These are phyloP conservation scores for Acromyrmex heyeri DNA, from an alignment of 1,140 invertebrate species.

Conservation along the genomic window DNA sequence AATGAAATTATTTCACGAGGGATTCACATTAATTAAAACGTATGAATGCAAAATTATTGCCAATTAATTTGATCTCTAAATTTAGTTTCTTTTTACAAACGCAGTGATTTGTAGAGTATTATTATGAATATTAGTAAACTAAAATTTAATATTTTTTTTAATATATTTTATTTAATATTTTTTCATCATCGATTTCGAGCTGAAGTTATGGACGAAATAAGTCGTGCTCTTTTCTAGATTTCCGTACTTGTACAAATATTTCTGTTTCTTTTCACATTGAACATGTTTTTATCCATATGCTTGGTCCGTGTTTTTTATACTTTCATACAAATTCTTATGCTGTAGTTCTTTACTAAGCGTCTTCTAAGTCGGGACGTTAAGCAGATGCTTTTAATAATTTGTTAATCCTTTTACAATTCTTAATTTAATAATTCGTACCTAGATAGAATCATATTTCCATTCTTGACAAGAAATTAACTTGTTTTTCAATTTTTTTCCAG, in stretches of 20 bases:
- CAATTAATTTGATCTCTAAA: neutral
- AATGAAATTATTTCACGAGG: constrained; percentile 10
- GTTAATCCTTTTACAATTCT: no score
- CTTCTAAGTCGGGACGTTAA: neutral
- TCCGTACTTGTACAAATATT: neutral
- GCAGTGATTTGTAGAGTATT: neutral
- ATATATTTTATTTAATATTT: no score
- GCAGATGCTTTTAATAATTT: constrained; percentile 21
- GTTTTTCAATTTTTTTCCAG: constrained; percentile 57
- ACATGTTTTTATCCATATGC: neutral
- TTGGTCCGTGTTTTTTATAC: neutral
- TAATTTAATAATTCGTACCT: no score
- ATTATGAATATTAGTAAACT: neutral
- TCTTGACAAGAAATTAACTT: constrained; percentile 60
- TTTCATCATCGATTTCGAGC: neutral
- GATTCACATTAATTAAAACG: constrained; percentile 13
- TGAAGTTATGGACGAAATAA: neutral
- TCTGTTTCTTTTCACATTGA: neutral
- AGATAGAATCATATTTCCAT: neutral
- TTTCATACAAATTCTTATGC: neutral
- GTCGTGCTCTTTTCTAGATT: neutral
- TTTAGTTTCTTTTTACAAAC: neutral
- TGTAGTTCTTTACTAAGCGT: neutral
- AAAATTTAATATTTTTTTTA: no score
- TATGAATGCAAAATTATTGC: neutral